Base-by-base conservation (phyloP, 2,113 vertebrate genomes). In the Pollachius pollachius region DNA sequence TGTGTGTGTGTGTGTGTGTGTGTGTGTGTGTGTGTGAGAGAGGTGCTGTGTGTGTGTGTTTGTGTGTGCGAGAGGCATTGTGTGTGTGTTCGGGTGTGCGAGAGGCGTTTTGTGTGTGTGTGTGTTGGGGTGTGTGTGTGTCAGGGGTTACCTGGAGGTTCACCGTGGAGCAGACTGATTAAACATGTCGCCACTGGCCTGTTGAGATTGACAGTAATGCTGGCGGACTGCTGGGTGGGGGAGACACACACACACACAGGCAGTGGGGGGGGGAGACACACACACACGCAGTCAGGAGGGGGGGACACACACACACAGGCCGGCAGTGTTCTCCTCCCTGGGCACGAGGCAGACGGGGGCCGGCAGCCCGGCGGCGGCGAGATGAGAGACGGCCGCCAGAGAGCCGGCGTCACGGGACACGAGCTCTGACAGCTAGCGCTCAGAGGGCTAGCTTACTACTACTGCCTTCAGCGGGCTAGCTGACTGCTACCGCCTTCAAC, bases 161-260 rank as follows among this genome's bases (percentile, higher is more conserved):
- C 34, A 37, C 34, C 34, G 34, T 37, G 34, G 34, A 37, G 76
- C 80, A 60, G 81, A 76, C 83, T 87, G 87, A 90, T 88, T 90
- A 88, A 81, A 82, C 76, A 70, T 15, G 82, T 86, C 85, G 67
- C 75, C 56, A 73, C 64, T 70, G 78, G 87, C 75, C 82, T 75
- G 65, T 37, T 62, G 73, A 84, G 85, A 87, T 82, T 89, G 88
- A 91, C 87, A 84, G 86, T 85, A 88, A 92, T 81, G 34, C 73
- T 52, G 79, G 60, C 76, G 81, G 85, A 88, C 87, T 86, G 62
- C n/a, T n/a, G n/a, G n/a, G n/a, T n/a, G n/a, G n/a, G n/a, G n/a
- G n/a, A n/a, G n/a, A n/a, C n/a, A n/a, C n/a, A n/a, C n/a, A n/a
- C n/a, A n/a, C n/a, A n/a, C n/a, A n/a, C n/a, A n/a, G n/a, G n/a